phyloP scores from a whole-genome alignment of 2,113 vertebrate species.

The Heterotis niloticus region DNA sequence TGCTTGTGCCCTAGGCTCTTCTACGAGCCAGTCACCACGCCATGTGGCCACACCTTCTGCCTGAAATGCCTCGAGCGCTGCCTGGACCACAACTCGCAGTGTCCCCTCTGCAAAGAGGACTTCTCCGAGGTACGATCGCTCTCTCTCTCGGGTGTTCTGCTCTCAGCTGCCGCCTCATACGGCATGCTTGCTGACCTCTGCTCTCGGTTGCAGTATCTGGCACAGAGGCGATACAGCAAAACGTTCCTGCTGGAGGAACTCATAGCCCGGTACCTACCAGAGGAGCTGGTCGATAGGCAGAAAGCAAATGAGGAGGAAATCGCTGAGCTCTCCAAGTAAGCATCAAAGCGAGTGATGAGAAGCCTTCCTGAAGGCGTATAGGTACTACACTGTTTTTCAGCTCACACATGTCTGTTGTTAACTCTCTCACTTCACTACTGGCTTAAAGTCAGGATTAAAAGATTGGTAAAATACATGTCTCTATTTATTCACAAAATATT shows the following conservation, averaged over 20 bases:
- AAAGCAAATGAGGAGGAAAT: conserved; percentile 83
- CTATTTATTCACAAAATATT: too few relatives aligned
- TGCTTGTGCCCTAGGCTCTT: conserved; percentile 70
- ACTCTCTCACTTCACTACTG: too few relatives aligned
- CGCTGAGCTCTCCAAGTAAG: conserved; percentile 87
- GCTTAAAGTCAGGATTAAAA: too few relatives aligned
- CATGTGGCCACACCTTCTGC: conserved; percentile 90
- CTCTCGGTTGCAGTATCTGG: conserved; percentile 70
- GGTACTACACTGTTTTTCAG: too few relatives aligned
- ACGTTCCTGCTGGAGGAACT: conserved; percentile 81
- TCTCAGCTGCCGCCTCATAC: background rate
- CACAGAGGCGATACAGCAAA: conserved; percentile 77
- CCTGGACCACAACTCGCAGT: conserved; percentile 86
- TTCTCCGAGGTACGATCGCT: conserved; percentile 73
- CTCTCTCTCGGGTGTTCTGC: background rate
- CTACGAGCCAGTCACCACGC: conserved; percentile 87
- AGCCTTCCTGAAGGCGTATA: too few relatives aligned
- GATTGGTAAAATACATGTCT: too few relatives aligned
- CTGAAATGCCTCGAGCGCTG: conserved; percentile 88
- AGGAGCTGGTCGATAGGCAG: conserved; percentile 77
- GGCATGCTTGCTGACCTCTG: background rate
- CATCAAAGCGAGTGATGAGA: background rate
- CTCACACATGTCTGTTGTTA: too few relatives aligned
- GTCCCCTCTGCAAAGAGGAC: conserved; percentile 85
- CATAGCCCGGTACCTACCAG: conserved; percentile 80